Evolutionary conservation across 2,113 vertebrate species (phyloP).

Genomic region (Brienomyrus longianalis): DNA sequence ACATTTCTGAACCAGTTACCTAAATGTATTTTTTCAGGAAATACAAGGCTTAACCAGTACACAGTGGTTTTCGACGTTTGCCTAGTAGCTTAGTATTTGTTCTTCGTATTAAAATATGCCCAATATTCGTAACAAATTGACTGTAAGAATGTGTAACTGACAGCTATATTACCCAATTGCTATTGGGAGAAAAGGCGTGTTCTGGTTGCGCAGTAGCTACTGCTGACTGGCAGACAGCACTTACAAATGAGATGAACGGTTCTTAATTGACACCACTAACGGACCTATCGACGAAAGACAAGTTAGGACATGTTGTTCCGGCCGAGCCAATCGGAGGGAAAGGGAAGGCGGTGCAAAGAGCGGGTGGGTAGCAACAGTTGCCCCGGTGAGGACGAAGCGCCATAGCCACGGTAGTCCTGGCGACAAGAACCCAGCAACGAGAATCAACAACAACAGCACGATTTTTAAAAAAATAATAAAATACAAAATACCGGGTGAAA

Average conservation of each 20-base stretch:
- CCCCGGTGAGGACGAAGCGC: conserved; percentile 96
- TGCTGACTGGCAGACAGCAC: conserved; percentile 23
- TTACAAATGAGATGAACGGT: conserved; percentile 37
- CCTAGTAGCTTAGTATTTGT: not conserved
- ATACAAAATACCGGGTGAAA: conserved; percentile 56
- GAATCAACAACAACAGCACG: conserved; percentile 82
- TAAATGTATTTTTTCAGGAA: not conserved
- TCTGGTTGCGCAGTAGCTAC: not conserved
- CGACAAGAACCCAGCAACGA: conserved; percentile 96
- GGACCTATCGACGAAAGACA: conserved; percentile 43
- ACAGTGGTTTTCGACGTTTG: not conserved
- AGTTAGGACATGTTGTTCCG: conserved; percentile 27
- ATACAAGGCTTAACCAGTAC: not conserved
- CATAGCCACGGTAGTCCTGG: conserved; percentile 98
- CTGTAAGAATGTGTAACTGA: conserved; percentile 14
- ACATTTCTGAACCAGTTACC: not conserved
- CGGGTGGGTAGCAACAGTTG: conserved; percentile 97
- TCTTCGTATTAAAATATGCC: not conserved
- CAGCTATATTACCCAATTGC: conserved; percentile 22
- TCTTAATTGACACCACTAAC: conserved; percentile 22
- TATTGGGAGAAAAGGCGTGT: not conserved
- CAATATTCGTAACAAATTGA: not conserved
- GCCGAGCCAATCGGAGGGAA: conserved; percentile 46
- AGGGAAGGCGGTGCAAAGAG: conserved; percentile 52
- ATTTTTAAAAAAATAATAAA: conserved; percentile 60